These are phyloP conservation scores for Xylota sylvarum DNA, from an alignment of 2,888 invertebrate genomes.

Conservation along the genomic window DNA sequence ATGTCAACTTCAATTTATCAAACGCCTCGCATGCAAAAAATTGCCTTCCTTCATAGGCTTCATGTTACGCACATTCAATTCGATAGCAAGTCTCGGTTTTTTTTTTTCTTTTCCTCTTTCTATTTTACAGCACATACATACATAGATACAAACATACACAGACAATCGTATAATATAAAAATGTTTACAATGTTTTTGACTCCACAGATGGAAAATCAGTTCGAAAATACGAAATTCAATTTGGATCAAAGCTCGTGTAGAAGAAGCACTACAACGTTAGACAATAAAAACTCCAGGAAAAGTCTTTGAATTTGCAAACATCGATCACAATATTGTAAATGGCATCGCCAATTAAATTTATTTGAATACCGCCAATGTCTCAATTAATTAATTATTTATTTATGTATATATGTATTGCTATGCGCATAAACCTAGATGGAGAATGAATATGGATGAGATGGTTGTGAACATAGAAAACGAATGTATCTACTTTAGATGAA, in stretches of 20 bases:
- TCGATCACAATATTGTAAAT: constrained; percentile 13
- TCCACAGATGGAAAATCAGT: not conserved
- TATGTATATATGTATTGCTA: not conserved
- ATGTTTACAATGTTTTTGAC: not conserved
- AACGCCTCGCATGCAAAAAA: constrained; percentile 7
- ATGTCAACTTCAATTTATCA: constrained; percentile 36
- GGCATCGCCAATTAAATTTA: constrained; percentile 25
- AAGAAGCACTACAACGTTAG: not conserved
- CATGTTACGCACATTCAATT: constrained; percentile 27
- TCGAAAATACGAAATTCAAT: constrained; percentile 8
- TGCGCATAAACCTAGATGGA: not conserved
- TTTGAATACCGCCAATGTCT: constrained; percentile 12
- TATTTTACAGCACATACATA: not conserved
- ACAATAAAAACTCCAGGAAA: not conserved
- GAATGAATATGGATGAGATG: constrained; percentile 1
- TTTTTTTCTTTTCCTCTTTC: not conserved
- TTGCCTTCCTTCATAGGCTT: not conserved
- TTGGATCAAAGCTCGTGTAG: not conserved
- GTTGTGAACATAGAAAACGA: not conserved
- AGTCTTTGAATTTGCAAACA: not conserved
- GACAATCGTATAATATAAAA: not conserved
- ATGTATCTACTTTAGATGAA: not conserved
- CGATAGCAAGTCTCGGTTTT: not conserved
- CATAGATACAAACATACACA: too few relatives aligned
- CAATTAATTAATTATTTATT: constrained; percentile 34